phyloP scores from a whole-genome alignment of 2,113 vertebrate species.

The Barnardius zonarius region DNA sequence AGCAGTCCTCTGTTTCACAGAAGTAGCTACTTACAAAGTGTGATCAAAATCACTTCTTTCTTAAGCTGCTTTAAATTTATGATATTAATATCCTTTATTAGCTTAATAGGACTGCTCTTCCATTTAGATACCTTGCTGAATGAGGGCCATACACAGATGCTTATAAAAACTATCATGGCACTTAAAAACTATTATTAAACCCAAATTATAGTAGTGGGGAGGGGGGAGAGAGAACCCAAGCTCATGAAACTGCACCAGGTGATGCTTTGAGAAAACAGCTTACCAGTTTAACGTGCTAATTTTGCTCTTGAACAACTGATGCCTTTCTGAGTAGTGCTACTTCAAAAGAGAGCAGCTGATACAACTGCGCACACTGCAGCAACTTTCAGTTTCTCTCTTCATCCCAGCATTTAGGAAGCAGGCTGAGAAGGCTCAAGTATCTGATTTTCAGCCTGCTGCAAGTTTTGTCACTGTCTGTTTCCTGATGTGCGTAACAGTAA shows the following conservation, averaged over 20 bases:
- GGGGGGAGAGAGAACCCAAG: neutral
- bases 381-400: conserved; percentile 11
- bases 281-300: neutral
- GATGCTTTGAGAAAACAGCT: neutral
- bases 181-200: neutral
- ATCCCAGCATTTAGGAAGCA: neutral
- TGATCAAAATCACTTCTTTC: neutral
- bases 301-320: neutral
- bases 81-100: neutral
- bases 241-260: neutral
- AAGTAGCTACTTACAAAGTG: neutral
- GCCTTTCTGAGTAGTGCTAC: neutral
- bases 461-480: neutral
- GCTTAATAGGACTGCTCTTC: neutral
- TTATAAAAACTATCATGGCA: neutral
- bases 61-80: neutral
- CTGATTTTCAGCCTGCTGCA: neutral
- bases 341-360: conserved; percentile 8
- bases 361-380: neutral
- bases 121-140: neutral
- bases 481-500: neutral
- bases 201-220: neutral
- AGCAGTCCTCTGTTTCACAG: neutral
- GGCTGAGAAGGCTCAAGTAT: neutral
- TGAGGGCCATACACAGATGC: neutral